Conservation (phyloP, 2,888 invertebrate genomes). For the Leptarthrus brevirostris region DNA sequence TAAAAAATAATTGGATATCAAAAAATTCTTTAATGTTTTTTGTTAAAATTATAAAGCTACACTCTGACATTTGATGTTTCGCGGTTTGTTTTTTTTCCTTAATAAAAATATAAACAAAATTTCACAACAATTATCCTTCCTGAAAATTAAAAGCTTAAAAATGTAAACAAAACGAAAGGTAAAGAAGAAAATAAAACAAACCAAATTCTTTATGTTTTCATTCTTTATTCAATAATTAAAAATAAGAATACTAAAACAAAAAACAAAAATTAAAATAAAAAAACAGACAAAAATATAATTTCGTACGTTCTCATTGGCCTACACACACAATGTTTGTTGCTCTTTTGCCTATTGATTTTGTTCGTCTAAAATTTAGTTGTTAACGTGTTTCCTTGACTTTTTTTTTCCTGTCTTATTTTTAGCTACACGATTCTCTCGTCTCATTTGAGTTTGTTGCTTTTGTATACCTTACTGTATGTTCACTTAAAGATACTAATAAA, state of each 20-base stretch:
- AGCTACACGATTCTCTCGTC: slow-evolving; percentile 2
- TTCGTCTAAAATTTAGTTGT: slow-evolving; percentile 31
- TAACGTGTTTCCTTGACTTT: slow-evolving; percentile 49
- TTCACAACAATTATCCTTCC: slow-evolving; percentile 23
- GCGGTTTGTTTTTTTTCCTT: too few relatives aligned
- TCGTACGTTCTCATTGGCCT: slow-evolving; percentile 47
- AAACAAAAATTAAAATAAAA: slow-evolving; percentile 52
- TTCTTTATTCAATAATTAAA: slow-evolving; percentile 57
- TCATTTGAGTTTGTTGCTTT: slow-evolving; percentile 10
- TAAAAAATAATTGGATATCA: too few relatives aligned
- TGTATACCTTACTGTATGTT: slow-evolving; percentile 37
- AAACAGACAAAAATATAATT: slow-evolving; percentile 53
- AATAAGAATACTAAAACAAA: slow-evolving; percentile 56
- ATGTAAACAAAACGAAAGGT: slow-evolving; percentile 11
- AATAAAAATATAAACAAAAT: slow-evolving; percentile 3
- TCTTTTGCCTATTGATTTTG: slow-evolving; percentile 30
- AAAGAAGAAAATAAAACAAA: slow-evolving; percentile 52
- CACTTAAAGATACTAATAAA: slow-evolving; percentile 30
- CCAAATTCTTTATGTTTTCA: slow-evolving; percentile 53
- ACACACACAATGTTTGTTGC: slow-evolving; percentile 33
- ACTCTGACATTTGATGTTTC: too few relatives aligned
- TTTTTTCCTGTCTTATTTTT: slow-evolving; percentile 1
- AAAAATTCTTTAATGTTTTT: too few relatives aligned
- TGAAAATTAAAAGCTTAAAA: slow-evolving; percentile 4
- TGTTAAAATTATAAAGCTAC: too few relatives aligned